Percentiles rank a stretch among this genome's conserved stretches.
These are phyloP conservation scores for Pegea sp. DNA, from an alignment of 23 tunicate species.

Conservation along the genomic window DNA sequence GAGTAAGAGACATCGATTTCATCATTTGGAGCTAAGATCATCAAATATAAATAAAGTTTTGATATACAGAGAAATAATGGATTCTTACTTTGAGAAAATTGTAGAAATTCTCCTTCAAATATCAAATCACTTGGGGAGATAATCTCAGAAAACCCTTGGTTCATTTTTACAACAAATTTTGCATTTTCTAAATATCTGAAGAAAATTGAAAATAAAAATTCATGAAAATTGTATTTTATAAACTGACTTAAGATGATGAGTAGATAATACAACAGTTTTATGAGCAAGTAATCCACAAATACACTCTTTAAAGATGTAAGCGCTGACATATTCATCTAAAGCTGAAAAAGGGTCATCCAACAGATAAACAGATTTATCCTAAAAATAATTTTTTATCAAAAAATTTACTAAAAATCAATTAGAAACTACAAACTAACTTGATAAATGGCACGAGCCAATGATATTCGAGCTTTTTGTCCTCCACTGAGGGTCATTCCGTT, in stretches of 20 bases:
- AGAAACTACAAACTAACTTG: constrained; percentile 23
- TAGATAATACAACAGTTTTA: constrained; percentile 43
- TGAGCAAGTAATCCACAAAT: constrained; percentile 35
- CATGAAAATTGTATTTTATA: too few species aligned
- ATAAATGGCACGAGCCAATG: constrained; percentile 78
- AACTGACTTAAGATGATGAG: constrained; percentile 63
- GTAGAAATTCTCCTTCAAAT: too few species aligned
- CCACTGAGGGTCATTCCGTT: constrained; percentile 83
- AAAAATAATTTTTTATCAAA: constrained; percentile 1
- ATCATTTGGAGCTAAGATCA: too few species aligned
- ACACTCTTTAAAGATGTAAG: constrained; percentile 44
- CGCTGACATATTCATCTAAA: constrained; percentile 75
- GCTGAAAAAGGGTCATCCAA: constrained; percentile 86
- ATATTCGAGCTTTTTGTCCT: constrained; percentile 75
- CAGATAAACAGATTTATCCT: constrained; percentile 52
- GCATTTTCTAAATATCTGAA: constrained; percentile 36
- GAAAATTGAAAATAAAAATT: too few species aligned
- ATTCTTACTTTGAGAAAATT: too few species aligned
- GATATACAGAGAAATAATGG: too few species aligned
- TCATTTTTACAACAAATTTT: too few species aligned
- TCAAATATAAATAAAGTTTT: too few species aligned
- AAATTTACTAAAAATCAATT: background rate
- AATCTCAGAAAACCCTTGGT: too few species aligned
- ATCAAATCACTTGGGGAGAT: too few species aligned
- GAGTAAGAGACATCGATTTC: too few species aligned